A percentile compares a stretch with the other conserved stretches of the same genome.
Conservation (phyloP, 2,113 vertebrate species). For the Alces alces region DNA sequence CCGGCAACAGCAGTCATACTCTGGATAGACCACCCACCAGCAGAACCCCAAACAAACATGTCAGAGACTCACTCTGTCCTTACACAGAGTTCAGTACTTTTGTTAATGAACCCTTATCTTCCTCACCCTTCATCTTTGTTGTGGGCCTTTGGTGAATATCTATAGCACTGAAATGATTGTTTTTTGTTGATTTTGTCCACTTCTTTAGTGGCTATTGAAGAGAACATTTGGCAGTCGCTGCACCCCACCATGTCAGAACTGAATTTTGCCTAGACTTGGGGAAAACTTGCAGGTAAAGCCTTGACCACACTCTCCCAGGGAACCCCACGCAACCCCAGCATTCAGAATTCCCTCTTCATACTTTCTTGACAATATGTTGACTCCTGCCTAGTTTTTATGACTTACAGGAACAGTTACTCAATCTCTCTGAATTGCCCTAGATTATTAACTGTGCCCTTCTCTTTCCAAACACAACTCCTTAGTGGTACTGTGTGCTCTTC, state of each 20-base stretch:
- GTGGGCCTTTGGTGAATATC: background rate
- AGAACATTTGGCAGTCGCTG: background rate
- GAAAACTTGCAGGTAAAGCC: background rate
- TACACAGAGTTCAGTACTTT: background rate
- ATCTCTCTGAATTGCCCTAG: background rate
- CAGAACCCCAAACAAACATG: background rate
- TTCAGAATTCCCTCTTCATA: background rate
- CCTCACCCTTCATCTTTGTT: background rate
- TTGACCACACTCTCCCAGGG: background rate
- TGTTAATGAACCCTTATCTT: background rate
- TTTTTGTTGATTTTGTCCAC: background rate
- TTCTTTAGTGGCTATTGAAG: background rate
- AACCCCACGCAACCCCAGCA: background rate
- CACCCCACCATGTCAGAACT: background rate
- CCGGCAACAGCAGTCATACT: fast-evolving
- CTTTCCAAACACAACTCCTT: background rate
- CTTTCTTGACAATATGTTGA: background rate
- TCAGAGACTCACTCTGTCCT: background rate
- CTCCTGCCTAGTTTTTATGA: background rate
- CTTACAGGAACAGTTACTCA: background rate
- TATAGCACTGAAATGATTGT: background rate
- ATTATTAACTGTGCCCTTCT: background rate
- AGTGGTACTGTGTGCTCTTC: too few relatives aligned
- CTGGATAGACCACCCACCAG: background rate
- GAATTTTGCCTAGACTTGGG: background rate